phyloP scores from a whole-genome alignment of 2,888 invertebrate species.

The Cephus nigrinus region DNA sequence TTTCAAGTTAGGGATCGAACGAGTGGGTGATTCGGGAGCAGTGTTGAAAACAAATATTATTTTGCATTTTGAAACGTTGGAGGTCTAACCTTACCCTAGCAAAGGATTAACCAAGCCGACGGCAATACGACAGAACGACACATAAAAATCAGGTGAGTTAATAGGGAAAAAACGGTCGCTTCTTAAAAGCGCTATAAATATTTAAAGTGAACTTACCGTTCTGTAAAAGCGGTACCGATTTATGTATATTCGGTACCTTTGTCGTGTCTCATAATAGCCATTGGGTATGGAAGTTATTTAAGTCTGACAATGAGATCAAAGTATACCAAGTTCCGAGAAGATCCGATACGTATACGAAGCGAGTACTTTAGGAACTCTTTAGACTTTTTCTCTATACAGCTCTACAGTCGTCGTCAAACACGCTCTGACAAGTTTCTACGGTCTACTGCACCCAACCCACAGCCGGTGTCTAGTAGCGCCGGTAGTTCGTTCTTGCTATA shows the following conservation, averaged over 20 bases:
- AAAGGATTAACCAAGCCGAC: not conserved
- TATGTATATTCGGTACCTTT: not conserved
- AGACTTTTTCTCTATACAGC: not conserved
- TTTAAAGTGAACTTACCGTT: too few species aligned
- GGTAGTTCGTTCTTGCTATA: not conserved
- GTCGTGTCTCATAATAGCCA: not conserved
- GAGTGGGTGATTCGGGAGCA: not conserved
- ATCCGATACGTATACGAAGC: not conserved
- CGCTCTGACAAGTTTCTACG: not conserved
- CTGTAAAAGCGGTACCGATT: too few species aligned
- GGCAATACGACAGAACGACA: not conserved
- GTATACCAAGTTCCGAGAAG: not conserved
- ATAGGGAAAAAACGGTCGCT: too few species aligned
- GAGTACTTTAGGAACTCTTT: not conserved
- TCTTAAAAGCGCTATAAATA: too few species aligned
- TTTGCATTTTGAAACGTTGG: not conserved
- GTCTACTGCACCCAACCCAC: not conserved
- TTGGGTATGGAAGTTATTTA: not conserved
- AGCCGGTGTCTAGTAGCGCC: not conserved
- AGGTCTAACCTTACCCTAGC: not conserved
- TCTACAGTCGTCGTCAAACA: not conserved
- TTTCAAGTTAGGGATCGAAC: not conserved
- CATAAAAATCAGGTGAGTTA: not conserved
- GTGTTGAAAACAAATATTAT: not conserved
- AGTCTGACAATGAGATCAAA: not conserved